phyloP scores from a whole-genome alignment of 2,113 vertebrate genomes.

The Epinephelus fuscoguttatus region DNA sequence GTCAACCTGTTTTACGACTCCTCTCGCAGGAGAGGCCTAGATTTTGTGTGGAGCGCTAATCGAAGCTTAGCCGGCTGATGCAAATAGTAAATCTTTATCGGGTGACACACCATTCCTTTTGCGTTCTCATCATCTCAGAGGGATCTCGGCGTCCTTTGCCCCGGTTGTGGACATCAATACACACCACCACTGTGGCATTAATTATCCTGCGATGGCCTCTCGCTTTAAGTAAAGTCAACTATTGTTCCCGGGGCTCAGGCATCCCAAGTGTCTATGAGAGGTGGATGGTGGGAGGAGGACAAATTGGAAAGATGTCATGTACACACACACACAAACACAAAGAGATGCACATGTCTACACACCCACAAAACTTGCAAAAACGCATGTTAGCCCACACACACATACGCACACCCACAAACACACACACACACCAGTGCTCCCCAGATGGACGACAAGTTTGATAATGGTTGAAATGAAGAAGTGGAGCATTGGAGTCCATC shows the following conservation, averaged over 20 bases:
- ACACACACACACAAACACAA: not conserved
- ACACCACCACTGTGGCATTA: conserved; percentile 50
- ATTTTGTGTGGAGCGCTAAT: conserved; percentile 47
- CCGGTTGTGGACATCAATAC: conserved; percentile 66
- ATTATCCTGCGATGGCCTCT: conserved; percentile 67
- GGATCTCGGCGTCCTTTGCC: conserved; percentile 46
- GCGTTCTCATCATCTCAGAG: conserved; percentile 57
- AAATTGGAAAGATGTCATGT: conserved; percentile 33
- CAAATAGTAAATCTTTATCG: conserved; percentile 73
- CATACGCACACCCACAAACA: conserved; percentile 13
- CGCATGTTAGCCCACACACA: not conserved
- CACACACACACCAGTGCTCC: conserved; percentile 47
- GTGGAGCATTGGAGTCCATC: conserved; percentile 49
- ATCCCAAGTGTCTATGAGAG: conserved; percentile 48
- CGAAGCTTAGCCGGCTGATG: conserved; percentile 57
- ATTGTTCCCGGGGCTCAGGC: conserved; percentile 34
- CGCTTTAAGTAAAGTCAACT: conserved; percentile 63
- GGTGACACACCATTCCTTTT: conserved; percentile 68
- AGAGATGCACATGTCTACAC: conserved; percentile 11
- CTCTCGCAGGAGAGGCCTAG: conserved; percentile 1
- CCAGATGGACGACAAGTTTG: conserved; percentile 67
- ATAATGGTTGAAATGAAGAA: conserved; percentile 73
- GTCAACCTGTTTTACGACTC: conserved; percentile 36
- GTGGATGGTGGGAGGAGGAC: conserved; percentile 23
- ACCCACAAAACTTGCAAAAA: conserved; percentile 17